These are phyloP conservation scores for Rhamnusium bicolor DNA, from an alignment of 2,888 invertebrate species.

Conservation along the genomic window DNA sequence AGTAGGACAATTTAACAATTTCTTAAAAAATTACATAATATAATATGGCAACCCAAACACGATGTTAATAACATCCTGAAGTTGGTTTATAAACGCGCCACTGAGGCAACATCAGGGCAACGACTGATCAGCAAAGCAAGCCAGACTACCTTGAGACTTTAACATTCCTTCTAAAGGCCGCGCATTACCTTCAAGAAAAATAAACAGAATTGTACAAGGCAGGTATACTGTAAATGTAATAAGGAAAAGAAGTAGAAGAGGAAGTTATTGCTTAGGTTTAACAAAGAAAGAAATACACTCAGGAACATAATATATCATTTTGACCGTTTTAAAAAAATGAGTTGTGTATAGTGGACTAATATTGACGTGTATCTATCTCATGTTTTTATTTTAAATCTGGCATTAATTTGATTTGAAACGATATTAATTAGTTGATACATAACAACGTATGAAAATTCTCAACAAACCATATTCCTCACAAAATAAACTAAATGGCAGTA, in stretches of 20 bases:
- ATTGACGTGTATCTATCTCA: no score
- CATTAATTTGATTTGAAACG: no score
- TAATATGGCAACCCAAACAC: no score
- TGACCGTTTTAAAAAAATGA: neutral
- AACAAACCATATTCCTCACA: neutral
- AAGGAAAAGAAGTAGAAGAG: conserved; percentile 4
- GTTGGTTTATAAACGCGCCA: conserved; percentile 15
- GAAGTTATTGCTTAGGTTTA: neutral
- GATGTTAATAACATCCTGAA: neutral
- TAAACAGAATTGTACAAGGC: conserved; percentile 17
- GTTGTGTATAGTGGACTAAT: no score
- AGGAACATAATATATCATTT: neutral
- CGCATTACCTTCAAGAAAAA: conserved; percentile 32
- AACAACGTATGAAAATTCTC: neutral
- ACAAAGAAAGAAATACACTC: neutral
- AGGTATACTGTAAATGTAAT: conserved; percentile 8
- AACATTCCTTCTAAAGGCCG: conserved; percentile 62
- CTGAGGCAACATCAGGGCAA: conserved; percentile 28
- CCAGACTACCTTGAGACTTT: conserved; percentile 65
- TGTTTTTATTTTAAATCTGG: no score
- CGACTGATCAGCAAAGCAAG: conserved; percentile 43
- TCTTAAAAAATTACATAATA: no score
- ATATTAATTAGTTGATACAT: no score
- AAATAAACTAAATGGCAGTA: neutral
- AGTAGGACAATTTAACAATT: no score